Base-by-base conservation (phyloP, 2,113 vertebrate species). In the Martes martes region DNA sequence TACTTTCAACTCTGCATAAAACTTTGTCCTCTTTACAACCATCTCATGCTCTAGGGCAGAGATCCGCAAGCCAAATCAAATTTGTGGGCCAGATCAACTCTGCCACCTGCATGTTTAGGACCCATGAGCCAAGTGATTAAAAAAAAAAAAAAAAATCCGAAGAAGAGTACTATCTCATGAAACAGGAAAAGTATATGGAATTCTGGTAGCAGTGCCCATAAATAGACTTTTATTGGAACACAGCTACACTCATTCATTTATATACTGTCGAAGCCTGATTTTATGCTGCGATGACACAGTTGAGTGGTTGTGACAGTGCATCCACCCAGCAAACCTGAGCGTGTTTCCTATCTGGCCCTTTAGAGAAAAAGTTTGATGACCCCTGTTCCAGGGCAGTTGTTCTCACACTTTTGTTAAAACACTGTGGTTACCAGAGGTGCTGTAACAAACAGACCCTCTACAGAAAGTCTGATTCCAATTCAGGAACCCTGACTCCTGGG, bases 11-110 rank as follows among this genome's bases (percentile, higher is more conserved):
- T 14, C 10, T 21, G 13, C 11, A n/a, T 7, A 2, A 13, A 9
- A 7, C 0, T 8, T 4, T 33, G 15, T 61, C 36, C 19, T 81
- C 15, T 55, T 79, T n/a, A 21, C 1, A n/a, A 55, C 2, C 4
- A 24, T 5, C 55, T 45, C 11, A 6, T 90, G 36, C 6, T 67
- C 45, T 3, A 28, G 13, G n/a, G 21, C 1, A 50, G 31, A 65
- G 23, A 14, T n/a, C 39, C n/a, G 3, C 63, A 59, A 21, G 50
- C 7, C 21, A 42, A 42, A 42, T 42, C 36, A 1, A 90, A 15
- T n/a, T 14, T 71, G 10, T 36, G 14, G 7, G 13, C 3, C 16
- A 50, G 26, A 76, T 18, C 14, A 15, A 28, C 23, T 9, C 36
- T 59, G n/a, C 28, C 11, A 33, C 28, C 11, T 79, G 6, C 33